phyloP scores from a whole-genome alignment of 2,113 vertebrate genomes.

The Sorex fumeus region DNA sequence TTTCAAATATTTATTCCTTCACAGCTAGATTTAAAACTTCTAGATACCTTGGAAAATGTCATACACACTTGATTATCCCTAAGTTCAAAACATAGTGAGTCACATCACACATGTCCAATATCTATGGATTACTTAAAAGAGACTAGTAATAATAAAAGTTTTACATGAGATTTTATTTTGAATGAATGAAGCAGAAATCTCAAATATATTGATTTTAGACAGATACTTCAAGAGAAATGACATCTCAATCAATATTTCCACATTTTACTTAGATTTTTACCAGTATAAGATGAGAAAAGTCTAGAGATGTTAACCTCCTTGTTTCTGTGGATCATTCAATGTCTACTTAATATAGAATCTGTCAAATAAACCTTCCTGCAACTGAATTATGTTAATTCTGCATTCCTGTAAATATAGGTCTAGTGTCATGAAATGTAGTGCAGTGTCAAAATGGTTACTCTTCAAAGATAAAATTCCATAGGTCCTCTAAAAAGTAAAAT shows the following conservation, averaged over 20 bases:
- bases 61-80: neutral
- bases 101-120: neutral
- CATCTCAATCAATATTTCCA: conserved; percentile 2
- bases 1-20: neutral
- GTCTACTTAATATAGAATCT: conserved; percentile 61
- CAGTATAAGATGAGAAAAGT: conserved; percentile 53
- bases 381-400: conserved; percentile 73
- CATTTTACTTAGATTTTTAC: conserved; percentile 1
- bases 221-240: conserved; percentile 22
- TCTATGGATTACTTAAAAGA: neutral
- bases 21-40: neutral
- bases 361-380: conserved; percentile 45
- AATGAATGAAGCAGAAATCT: conserved; percentile 20
- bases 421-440: neutral
- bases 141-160: neutral
- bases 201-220: neutral
- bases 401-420: conserved; percentile 43
- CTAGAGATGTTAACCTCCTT: conserved; percentile 46
- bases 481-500: conserved; percentile 27
- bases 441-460: neutral
- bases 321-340: conserved; percentile 26
- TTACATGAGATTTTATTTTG: conserved; percentile 45
- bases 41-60: neutral
- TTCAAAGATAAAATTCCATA: neutral
- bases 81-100: neutral